Evolutionary conservation across 1,140 invertebrate genomes (phyloP).

Genomic region (Yoshiicerus persimilis): DNA sequence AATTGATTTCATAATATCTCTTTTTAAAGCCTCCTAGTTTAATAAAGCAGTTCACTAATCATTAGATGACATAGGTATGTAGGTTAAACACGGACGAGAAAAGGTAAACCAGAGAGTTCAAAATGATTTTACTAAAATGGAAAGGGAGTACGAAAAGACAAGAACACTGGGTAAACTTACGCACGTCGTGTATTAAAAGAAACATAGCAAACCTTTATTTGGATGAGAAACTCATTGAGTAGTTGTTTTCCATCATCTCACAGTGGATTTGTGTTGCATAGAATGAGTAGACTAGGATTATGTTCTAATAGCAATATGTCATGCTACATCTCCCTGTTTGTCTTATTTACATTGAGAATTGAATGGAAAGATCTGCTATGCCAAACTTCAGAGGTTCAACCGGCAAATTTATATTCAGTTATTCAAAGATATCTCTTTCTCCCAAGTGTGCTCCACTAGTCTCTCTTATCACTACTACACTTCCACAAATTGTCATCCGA

Average conservation of each 20-base stretch:
- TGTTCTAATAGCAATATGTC: not conserved
- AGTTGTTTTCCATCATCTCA: not conserved
- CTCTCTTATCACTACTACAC: not conserved
- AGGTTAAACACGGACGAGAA: too few species aligned
- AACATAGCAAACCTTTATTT: not conserved
- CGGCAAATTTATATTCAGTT: not conserved
- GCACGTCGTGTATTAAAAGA: not conserved
- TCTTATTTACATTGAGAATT: not conserved
- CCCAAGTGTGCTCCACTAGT: not conserved
- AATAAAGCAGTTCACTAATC: too few species aligned
- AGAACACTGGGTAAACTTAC: not conserved
- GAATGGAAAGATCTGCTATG: not conserved
- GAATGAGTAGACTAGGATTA: too few species aligned
- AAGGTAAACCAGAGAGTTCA: too few species aligned
- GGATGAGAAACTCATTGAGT: not conserved
- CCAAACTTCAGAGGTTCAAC: not conserved
- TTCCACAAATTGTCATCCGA: not conserved
- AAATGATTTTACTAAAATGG: not conserved
- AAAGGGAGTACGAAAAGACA: not conserved
- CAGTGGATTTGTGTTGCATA: not conserved
- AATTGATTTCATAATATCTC: too few species aligned
- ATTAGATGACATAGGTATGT: too few species aligned
- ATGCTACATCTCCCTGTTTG: not conserved
- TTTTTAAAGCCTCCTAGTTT: too few species aligned
- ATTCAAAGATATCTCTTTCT: not conserved